Base-by-base conservation (phyloP, 1,140 invertebrate species). In the Laupala kohalensis region DNA sequence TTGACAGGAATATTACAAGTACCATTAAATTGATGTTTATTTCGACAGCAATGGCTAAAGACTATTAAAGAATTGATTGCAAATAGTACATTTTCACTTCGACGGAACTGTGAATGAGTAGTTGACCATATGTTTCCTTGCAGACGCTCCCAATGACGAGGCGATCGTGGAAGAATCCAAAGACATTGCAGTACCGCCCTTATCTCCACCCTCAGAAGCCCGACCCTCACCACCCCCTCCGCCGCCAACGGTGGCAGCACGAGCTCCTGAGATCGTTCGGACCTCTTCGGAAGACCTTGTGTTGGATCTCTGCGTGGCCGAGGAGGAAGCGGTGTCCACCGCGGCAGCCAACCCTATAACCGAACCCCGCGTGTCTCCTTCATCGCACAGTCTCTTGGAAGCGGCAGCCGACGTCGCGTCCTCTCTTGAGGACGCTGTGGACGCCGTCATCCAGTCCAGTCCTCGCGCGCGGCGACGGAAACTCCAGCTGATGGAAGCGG, bases 401-500 rank as follows among this genome's bases (percentile, higher is more conserved):
- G 86, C 88, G 2, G 87, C 85, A 0, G 86, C 86, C 0, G 85
- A 85, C 76, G 87, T 89, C 1, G 87, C 86, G 3, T 86, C 84
- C 69, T 84, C 85, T n/a, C 75, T 90, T 15, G 88, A 90, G 74
- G 85, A 87, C 75, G 85, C 89, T 6, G 88, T 88, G 12, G 88
- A 86, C 74, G 84, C 84, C 19, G 84, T 85, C 0, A 86, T 87
- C 70, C 84, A 85, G 75, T 84, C 82, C 5, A 87, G 85, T 76
- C 84, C 85, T 29, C 78, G 82, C 75, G 79, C 83, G 1, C 83
- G 82, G 75, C 75, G 84, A 71, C 84, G 82, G 75, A 78, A 84
- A 67, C 75, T 83, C 4, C 80, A 83, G 67, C 79, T 81, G 72
- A 72, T 81, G 62, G 82, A 84, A 75, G 81, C 77, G 69, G 73